Base-by-base conservation (phyloP, 2,888 invertebrate species). In the Phengaris arion region DNA sequence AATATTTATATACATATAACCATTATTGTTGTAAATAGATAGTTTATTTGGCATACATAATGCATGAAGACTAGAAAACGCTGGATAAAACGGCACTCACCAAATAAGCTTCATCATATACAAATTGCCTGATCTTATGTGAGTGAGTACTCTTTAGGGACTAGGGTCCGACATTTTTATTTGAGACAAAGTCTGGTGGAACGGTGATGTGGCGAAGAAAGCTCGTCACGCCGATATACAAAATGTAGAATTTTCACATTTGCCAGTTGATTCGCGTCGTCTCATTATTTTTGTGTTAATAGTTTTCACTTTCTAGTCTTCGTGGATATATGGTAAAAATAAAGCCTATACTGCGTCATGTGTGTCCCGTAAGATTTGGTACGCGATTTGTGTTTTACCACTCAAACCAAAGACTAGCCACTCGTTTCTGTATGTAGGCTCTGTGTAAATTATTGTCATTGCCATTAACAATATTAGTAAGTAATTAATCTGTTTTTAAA, bases 11-110 rank as follows among this genome's bases (percentile, higher is more conserved):
- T 90, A 86, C 88, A 91, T 91, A 92, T 85, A 86, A 90, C 89
- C 85, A 87, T 86, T 87, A 88, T 91, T 91, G 88, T 90, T 92
- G 92, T 92, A 92, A 91, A 91, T 92, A 91, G 85, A 92, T 90
- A 90, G 90, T 91, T 84, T 90, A 92, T 90, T 83, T 87, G 85
- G 86, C 84, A 86, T 82, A 83, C 59, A 15, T 15, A 59, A 59
- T 59, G 8, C 59, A 59, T 59, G 22, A 59, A 59, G 59, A 59
- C 59, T 59, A 59, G 59, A 22, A 3, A 22, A 22, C 9, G 15
- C 15, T 15, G 9, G 15, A 8, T n/a, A 10, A 35, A 35, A 35
- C 2, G 2, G 35, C 35, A 35, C 35, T 35, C 35, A 35, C 35
- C 35, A 3, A 35, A 35, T 35, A 35, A 35, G 35, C 35, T 35